Evolutionary conservation across 2,797 vertebrate species (phyloP).

Genomic region (Pangasius mekongensis): DNA sequence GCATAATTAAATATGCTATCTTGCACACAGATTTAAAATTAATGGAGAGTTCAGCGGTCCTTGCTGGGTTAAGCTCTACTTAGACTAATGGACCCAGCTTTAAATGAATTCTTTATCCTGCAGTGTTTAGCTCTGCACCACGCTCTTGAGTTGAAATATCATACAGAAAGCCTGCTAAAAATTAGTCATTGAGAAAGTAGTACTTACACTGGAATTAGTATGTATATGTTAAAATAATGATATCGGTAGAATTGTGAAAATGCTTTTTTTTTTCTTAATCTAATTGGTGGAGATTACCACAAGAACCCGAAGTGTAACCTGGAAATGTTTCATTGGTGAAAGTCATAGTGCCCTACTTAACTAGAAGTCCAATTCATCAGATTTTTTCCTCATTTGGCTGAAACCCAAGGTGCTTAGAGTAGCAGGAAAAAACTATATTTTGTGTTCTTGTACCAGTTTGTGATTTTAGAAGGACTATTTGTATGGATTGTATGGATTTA

Average conservation of each 20-base stretch:
- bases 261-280: background rate
- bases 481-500: background rate
- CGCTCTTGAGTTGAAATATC: background rate
- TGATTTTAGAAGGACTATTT: background rate
- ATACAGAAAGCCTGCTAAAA: background rate
- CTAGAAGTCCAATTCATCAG: slow-evolving; percentile 36
- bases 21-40: slow-evolving; percentile 52
- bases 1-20: slow-evolving; percentile 68
- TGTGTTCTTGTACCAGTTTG: background rate
- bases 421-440: background rate
- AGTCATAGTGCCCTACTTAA: slow-evolving; percentile 45
- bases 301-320: slow-evolving; percentile 34
- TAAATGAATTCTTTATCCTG: slow-evolving; percentile 31
- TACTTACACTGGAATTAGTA: background rate
- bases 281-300: background rate
- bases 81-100: slow-evolving; percentile 43
- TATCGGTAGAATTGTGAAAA: background rate
- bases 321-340: slow-evolving; percentile 39
- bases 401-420: slow-evolving; percentile 5
- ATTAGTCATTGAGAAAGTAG: background rate
- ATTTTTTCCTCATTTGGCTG: slow-evolving; percentile 13
- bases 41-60: slow-evolving; percentile 46
- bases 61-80: slow-evolving; percentile 47
- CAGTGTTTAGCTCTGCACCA: slow-evolving; percentile 16
- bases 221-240: background rate